Evolutionary conservation across 2,797 vertebrate species (phyloP).

Genomic region (Capromys pilorides): DNA sequence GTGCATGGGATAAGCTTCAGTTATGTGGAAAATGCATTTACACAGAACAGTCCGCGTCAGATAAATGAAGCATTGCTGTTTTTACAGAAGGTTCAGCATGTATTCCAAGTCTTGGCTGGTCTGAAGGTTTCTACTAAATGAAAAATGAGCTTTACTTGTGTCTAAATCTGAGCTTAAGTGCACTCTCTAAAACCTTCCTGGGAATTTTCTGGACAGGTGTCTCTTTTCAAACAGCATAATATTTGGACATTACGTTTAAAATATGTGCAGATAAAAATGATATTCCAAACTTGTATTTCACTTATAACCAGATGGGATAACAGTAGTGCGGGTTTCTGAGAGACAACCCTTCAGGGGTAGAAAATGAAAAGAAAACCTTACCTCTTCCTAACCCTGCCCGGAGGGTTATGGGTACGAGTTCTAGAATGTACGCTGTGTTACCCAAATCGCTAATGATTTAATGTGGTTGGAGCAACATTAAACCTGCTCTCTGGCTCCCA

Average conservation of each 20-base stretch:
- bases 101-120: slow-evolving; percentile 63
- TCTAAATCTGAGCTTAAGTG: slow-evolving; percentile 81
- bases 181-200: slow-evolving; percentile 81
- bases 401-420: not conserved
- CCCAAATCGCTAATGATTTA: slow-evolving; percentile 3
- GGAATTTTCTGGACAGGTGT: slow-evolving; percentile 79
- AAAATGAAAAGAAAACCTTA: slow-evolving; percentile 51
- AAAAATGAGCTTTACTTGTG: slow-evolving; percentile 76
- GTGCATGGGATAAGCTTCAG: slow-evolving; percentile 49
- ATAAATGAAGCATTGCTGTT: slow-evolving; percentile 59
- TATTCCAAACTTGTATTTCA: slow-evolving; percentile 81
- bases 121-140: slow-evolving; percentile 75
- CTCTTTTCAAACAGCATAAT: slow-evolving; percentile 82
- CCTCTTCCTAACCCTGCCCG: slow-evolving; percentile 34
- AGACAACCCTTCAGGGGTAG: slow-evolving; percentile 25
- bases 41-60: not conserved
- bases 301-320: slow-evolving; percentile 75
- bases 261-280: slow-evolving; percentile 82
- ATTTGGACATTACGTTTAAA: slow-evolving; percentile 83
- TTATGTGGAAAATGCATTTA: slow-evolving; percentile 52
- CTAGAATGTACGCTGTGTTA: not conserved
- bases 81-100: slow-evolving; percentile 11
- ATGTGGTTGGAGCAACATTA: not conserved
- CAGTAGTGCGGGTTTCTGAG: slow-evolving; percentile 57
- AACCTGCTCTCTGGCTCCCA: not conserved